Evolutionary conservation across 2,888 invertebrate genomes (phyloP).

Genomic region (Drosophila mimetica): DNA sequence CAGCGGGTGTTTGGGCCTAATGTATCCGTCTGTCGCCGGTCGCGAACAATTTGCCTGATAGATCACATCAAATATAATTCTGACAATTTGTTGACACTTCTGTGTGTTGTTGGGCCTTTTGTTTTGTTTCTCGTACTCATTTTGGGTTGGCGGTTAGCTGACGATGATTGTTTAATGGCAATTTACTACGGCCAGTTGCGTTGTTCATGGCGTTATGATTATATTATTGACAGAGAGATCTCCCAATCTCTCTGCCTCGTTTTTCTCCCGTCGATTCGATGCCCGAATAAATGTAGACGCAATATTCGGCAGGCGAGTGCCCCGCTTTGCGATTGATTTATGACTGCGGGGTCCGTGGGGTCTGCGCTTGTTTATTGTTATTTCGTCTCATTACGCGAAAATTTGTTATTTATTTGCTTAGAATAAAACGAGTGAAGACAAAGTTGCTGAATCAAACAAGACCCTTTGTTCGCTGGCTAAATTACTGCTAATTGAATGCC

Average conservation of each 20-base stretch:
- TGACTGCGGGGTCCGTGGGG: constrained; percentile 9
- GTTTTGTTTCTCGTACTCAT: constrained; percentile 44
- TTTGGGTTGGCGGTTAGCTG: constrained; percentile 31
- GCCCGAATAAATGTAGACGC: constrained; percentile 14
- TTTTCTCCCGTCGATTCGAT: too few relatives aligned
- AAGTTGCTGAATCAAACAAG: constrained; percentile 40
- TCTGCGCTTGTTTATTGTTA: constrained; percentile 25
- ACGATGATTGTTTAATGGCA: constrained; percentile 54
- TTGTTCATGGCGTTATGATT: constrained; percentile 13
- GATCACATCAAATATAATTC: constrained; percentile 63
- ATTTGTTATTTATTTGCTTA: constrained; percentile 35
- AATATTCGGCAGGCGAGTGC: constrained; percentile 24
- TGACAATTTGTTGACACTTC: constrained; percentile 74
- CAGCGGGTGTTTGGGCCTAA: constrained; percentile 14
- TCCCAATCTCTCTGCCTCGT: background rate
- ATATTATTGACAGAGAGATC: constrained; percentile 21
- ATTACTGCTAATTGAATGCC: constrained; percentile 50
- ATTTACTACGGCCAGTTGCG: constrained; percentile 15
- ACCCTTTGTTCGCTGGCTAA: constrained; percentile 45
- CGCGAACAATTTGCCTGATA: constrained; percentile 56
- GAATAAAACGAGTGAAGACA: constrained; percentile 21
- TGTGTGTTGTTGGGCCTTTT: constrained; percentile 22
- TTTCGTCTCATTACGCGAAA: constrained; percentile 42
- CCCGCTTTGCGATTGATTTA: constrained; percentile 39
- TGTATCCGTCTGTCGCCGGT: constrained; percentile 34